Base-by-base conservation (phyloP, 2,113 vertebrate genomes). In the Corythaixoides concolor region DNA sequence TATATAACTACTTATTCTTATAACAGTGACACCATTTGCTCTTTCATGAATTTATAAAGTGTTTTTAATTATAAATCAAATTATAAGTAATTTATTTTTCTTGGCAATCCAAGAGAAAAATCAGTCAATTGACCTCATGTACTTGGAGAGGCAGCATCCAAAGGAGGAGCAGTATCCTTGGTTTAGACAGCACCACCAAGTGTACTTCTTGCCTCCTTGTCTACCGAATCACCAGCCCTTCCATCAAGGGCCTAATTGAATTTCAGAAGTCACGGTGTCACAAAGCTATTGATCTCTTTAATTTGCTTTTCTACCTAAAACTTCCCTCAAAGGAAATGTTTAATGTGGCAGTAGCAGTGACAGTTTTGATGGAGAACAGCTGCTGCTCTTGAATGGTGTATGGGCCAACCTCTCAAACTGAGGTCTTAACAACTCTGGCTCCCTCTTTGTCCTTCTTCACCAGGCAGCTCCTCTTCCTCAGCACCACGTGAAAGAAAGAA, bases 1-100 rank as follows among this genome's bases (percentile, higher is more conserved):
- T 52, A 4, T 53, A 16, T 41, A 88, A 67, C 45, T 69, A 20
- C 27, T 90, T 75, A 26, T 69, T 17, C 27, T 90, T 75, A 26
- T 37, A 93, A 84, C 32, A 59, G 15, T 76, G n/a, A 77, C 94
- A 83, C 43, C 0, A 0, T 84, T 90, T 96, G 22, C 28, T 76
- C 37, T 64, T 81, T 94, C 66, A 94, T 91, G 16, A 91, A 94
- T 95, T 91, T 79, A 82, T 75, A 94, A 94, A 79, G 64, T 68
- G 53, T 56, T 86, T 93, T 95, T 63, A 94, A 93, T 94, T 88
- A 89, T 89, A 88, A 91, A 92, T 86, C 60, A 85, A 81, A 81
- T 60, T 2, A 62, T 55, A 33, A 84, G 19, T 37, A 52, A 33
- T 67, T 88, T 62, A 7, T 82, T 94, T 88, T 62, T 43, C 22